These are phyloP conservation scores for Phania funesta DNA, from an alignment of 2,888 invertebrate species.

Conservation along the genomic window DNA sequence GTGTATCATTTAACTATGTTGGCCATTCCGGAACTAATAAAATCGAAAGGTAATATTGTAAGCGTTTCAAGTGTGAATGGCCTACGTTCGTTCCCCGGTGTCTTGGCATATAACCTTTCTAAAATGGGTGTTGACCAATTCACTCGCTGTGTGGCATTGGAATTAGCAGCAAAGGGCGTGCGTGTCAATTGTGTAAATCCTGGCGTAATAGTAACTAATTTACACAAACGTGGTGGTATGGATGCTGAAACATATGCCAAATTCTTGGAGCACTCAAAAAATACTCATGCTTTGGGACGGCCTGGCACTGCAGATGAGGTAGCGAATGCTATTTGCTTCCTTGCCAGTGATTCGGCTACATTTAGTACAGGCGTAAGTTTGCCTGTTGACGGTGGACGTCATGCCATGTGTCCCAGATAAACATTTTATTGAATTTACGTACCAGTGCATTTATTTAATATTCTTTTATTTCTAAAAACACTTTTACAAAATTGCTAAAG, in stretches of 20 bases:
- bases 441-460: conserved; percentile 44
- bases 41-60: conserved; percentile 91
- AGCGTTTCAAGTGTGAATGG: conserved; percentile 97
- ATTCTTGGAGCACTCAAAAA: conserved; percentile 90
- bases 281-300: conserved; percentile 94
- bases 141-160: conserved; percentile 93
- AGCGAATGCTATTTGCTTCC: conserved; percentile 91
- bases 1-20: conserved; percentile 90
- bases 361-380: conserved; percentile 88
- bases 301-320: conserved; percentile 92
- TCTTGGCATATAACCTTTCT: conserved; percentile 95
- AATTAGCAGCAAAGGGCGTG: conserved; percentile 88
- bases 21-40: conserved; percentile 89
- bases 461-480: neutral
- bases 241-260: conserved; percentile 87
- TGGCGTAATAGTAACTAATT: conserved; percentile 93
- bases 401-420: conserved; percentile 85
- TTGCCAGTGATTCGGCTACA: conserved; percentile 88
- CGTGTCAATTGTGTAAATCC: conserved; percentile 96
- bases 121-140: conserved; percentile 97
- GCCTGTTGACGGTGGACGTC: conserved; percentile 85
- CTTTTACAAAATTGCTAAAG: neutral
- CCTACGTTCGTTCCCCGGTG: conserved; percentile 91
- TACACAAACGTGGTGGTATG: conserved; percentile 91
- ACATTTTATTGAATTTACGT: neutral